Evolutionary conservation across 1,140 invertebrate species (phyloP).

Genomic region (Ectropis grisescens): DNA sequence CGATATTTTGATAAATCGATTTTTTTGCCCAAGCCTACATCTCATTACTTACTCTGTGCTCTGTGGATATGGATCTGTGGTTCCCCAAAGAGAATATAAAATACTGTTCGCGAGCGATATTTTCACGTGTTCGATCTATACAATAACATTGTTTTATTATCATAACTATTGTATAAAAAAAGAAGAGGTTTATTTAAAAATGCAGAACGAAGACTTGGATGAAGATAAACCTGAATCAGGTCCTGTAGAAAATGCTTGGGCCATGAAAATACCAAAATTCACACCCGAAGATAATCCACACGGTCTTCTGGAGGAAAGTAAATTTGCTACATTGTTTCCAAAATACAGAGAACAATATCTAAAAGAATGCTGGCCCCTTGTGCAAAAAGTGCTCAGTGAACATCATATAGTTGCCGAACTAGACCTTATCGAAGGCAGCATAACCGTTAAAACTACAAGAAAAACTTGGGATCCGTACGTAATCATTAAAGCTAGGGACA

Average conservation of each 20-base stretch:
- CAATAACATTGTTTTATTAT: too few relatives aligned
- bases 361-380: constrained; percentile 94
- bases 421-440: constrained; percentile 94
- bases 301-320: constrained; percentile 78
- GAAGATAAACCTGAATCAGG: constrained; percentile 17
- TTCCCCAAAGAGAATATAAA: too few relatives aligned
- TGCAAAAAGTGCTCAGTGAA: constrained; percentile 87
- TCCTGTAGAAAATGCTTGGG: constrained; percentile 88
- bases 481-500: constrained; percentile 96
- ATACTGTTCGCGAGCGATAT: too few relatives aligned
- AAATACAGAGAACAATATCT: constrained; percentile 98
- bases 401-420: constrained; percentile 91
- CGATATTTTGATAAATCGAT: too few relatives aligned
- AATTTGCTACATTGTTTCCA: constrained; percentile 79
- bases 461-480: constrained; percentile 99
- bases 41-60: too few relatives aligned
- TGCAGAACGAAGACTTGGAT: constrained; percentile 20
- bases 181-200: constrained; percentile 8
- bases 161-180: too few relatives aligned
- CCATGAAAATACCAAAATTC: constrained; percentile 91
- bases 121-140: too few relatives aligned
- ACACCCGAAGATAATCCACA: constrained; percentile 92
- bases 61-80: too few relatives aligned
- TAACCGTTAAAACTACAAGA: constrained; percentile 95
- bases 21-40: too few relatives aligned